Percentiles rank a stretch among this genome's conserved stretches.
phyloP scores from a whole-genome alignment of 1,140 invertebrate genomes.

The Chrysopa pallens region DNA sequence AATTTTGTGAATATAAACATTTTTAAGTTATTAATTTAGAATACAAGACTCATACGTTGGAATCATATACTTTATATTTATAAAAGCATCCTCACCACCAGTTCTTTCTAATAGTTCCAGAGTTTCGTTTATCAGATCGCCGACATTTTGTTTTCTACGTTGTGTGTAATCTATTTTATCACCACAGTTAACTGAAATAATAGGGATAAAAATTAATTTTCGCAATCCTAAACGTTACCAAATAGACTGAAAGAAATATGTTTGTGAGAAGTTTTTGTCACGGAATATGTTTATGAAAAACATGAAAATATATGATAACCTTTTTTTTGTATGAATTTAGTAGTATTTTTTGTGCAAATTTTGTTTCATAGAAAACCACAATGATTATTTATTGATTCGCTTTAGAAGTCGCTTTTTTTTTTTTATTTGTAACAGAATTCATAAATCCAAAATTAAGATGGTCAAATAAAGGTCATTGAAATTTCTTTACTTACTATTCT shows the following conservation, averaged over 20 bases:
- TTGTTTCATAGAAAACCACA: neutral
- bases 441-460: no score
- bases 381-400: neutral
- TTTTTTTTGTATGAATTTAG: no score
- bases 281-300: no score
- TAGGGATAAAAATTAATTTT: no score
- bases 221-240: no score
- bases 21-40: constrained; percentile 49
- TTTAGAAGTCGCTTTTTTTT: neutral
- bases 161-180: constrained; percentile 43
- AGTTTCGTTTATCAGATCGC: constrained; percentile 82
- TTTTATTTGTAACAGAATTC: neutral
- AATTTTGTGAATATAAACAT: no score
- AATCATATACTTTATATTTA: constrained; percentile 94
- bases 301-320: no score
- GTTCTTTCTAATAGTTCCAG: constrained; percentile 74
- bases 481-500: constrained; percentile 51
- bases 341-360: neutral
- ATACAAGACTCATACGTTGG: constrained; percentile 93
- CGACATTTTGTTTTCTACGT: constrained; percentile 57
- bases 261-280: no score
- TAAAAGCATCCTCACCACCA: constrained; percentile 85
- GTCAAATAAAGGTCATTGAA: no score
- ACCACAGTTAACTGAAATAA: constrained; percentile 32
- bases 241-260: no score